Conservation (phyloP, 2,797 vertebrate genomes). For the Xyrichtys novacula region DNA sequence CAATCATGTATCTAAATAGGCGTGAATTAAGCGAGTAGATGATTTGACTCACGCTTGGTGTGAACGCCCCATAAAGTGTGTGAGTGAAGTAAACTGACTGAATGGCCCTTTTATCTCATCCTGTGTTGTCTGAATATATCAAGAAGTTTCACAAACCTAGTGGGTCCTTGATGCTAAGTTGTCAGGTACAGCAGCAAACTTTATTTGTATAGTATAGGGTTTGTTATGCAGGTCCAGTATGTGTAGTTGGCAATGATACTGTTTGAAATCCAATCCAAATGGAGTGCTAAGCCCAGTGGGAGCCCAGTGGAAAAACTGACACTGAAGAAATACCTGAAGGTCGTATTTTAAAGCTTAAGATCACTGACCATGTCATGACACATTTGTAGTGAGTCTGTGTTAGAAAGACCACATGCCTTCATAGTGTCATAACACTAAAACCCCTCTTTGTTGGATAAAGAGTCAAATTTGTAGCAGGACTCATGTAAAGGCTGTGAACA, state of each 20-base stretch:
- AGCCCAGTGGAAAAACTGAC: too few relatives aligned
- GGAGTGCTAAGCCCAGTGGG: too few relatives aligned
- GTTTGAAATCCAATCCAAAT: too few relatives aligned
- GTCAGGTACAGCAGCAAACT: neutral
- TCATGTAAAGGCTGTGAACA: neutral
- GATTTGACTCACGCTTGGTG: too few relatives aligned
- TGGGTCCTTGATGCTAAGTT: neutral
- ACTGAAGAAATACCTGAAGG: too few relatives aligned
- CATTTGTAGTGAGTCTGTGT: neutral
- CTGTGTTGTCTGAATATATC: constrained; percentile 42
- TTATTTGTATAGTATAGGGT: too few relatives aligned
- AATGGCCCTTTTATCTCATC: constrained; percentile 29
- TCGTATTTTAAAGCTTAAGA: neutral
- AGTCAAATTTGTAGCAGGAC: neutral
- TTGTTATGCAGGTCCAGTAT: too few relatives aligned
- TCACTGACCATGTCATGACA: neutral
- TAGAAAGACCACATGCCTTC: constrained; percentile 3
- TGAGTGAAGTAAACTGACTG: constrained; percentile 38
- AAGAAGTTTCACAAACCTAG: neutral
- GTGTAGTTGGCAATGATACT: too few relatives aligned
- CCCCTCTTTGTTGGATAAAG: neutral
- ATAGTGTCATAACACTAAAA: neutral
- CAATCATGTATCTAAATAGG: too few relatives aligned
- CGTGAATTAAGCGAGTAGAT: too few relatives aligned
- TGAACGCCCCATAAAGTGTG: too few relatives aligned